phyloP scores from a whole-genome alignment of 2,797 vertebrate genomes.

The Catostomus latipinnis region DNA sequence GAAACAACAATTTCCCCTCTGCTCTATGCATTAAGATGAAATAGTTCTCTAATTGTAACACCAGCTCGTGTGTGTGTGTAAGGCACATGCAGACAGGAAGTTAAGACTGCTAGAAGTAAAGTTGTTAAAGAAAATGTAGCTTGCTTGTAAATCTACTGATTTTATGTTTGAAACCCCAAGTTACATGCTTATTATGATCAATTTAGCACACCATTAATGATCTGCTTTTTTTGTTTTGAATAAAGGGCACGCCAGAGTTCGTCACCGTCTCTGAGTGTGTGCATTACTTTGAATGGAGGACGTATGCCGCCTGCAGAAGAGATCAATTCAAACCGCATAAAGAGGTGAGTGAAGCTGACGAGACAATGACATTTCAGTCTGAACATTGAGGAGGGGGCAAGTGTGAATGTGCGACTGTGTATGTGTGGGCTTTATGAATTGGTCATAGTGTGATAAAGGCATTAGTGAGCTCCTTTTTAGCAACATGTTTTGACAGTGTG shows the following conservation, averaged over 20 bases:
- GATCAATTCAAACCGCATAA: constrained; percentile 88
- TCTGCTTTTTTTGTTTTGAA: constrained; percentile 2
- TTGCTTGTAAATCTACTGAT: too few relatives aligned
- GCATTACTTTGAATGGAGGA: constrained; percentile 96
- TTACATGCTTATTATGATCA: neutral
- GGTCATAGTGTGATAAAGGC: too few relatives aligned
- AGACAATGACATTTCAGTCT: neutral
- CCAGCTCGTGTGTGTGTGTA: neutral
- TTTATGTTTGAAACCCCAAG: too few relatives aligned
- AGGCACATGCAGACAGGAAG: constrained; percentile 7
- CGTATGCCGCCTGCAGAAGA: constrained; percentile 86
- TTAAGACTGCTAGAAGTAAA: neutral
- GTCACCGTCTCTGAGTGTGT: constrained; percentile 87
- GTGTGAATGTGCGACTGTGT: neutral
- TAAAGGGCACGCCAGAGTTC: constrained; percentile 93
- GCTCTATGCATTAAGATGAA: neutral
- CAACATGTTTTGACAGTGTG: too few relatives aligned
- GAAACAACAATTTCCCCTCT: too few relatives aligned
- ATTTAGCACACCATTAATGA: neutral
- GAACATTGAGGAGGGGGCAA: too few relatives aligned
- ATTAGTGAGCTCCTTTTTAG: too few relatives aligned
- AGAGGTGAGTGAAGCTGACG: constrained; percentile 81
- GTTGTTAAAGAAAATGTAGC: neutral
- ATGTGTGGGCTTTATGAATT: neutral
- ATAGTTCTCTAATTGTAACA: neutral